Evolutionary conservation across 2,888 invertebrate genomes (phyloP), one percentile per base, ranked within the genome.

Genomic region (Polylopha cassiicola): DNA sequence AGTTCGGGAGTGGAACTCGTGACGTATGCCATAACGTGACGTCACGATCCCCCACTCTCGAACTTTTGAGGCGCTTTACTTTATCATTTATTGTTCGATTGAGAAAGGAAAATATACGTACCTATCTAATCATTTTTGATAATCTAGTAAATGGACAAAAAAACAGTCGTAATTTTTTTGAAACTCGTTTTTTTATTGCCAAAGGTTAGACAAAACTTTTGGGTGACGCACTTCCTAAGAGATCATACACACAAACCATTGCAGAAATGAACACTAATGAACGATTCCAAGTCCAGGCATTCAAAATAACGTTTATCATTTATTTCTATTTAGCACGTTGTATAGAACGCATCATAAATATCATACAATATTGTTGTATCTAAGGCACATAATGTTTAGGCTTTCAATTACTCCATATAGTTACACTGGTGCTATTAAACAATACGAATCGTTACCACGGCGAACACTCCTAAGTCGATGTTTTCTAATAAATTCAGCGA

Each of bases 321-420:
- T 77, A 82, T 74, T 74, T 81, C 85, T 84, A 85, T 73, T 84
- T 81, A 79, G 85, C 81, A 85, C 82, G 84, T 84, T 84, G 82
- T 84, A 84, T 82, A 84, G 81, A 84, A 84, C 82, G 84, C 81
- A 80, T 84, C 80, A 73, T 84, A 81, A 80, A 85, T 86, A 86
- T 75, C 70, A 73, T 86, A 86, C 85, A 85, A 86, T 86, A 86
- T 86, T 86, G 86, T 86, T 86, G 84, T 82, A 84, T 86, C 86
- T 86, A 86, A 86, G 86, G 86, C 86, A 86, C 86, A 84, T 86
- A 86, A 86, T 84, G 78, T 86, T 82, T 86, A 86, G 86, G 86
- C 86, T 86, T 82, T 76, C 75, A 76, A 79, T 82, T 82, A 80
- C 75, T 82, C 73, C 80, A 81, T 78, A 80, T 79, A 68, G 71